A percentile compares a stretch with the other conserved stretches of the same genome.
These are phyloP conservation scores for Augiades crinisus DNA, from an alignment of 2,888 invertebrate species.

Conservation along the genomic window DNA sequence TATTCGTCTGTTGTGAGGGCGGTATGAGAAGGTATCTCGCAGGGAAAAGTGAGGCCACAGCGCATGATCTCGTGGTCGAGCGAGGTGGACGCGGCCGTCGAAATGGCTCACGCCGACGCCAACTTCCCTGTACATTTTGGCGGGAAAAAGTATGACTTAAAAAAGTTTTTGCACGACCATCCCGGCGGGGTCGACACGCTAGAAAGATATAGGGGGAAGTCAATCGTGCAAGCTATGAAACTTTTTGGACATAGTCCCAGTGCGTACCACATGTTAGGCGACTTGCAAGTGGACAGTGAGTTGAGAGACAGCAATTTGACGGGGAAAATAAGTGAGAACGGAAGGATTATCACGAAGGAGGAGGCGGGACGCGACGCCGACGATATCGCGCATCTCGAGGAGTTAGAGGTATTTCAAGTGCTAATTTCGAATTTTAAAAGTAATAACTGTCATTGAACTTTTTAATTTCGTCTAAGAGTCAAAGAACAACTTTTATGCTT, in stretches of 20 bases:
- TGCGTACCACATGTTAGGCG: conserved; percentile 84
- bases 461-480: neutral
- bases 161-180: conserved; percentile 85
- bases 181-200: conserved; percentile 88
- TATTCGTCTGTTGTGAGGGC: too few relatives aligned
- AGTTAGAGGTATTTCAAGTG: conserved; percentile 56
- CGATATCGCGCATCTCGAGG: conserved; percentile 64
- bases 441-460: neutral
- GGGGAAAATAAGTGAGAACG: conserved; percentile 60
- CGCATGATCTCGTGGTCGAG: too few relatives aligned
- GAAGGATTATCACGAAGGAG: conserved; percentile 62
- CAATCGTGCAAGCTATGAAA: conserved; percentile 76
- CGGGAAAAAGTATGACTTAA: conserved; percentile 83
- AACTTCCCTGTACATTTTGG: conserved; percentile 61
- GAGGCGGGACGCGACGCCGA: conserved; percentile 47
- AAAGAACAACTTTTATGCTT: neutral
- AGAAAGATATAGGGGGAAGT: conserved; percentile 76
- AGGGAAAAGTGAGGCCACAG: too few relatives aligned
- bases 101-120: conserved; percentile 39
- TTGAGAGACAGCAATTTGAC: conserved; percentile 58
- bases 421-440: neutral
- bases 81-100: conserved; percentile 32
- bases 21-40: too few relatives aligned
- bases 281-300: conserved; percentile 78
- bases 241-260: conserved; percentile 82